Evolutionary conservation across 2,113 vertebrate species (phyloP).

Genomic region (Aramus guarauna): DNA sequence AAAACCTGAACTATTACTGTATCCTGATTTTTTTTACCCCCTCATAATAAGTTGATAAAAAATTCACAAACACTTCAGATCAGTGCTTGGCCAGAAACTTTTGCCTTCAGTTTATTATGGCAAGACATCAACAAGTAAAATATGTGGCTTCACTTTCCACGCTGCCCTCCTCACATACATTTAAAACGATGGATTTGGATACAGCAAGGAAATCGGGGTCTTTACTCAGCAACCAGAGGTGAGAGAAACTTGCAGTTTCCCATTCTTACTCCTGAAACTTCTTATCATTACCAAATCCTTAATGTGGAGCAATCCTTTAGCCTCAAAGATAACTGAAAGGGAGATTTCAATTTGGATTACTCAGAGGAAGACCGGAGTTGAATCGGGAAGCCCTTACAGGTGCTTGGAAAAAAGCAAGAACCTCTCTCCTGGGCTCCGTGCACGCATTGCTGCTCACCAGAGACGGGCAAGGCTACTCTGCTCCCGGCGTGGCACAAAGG

Average conservation of each 20-base stretch:
- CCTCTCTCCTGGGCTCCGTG: not conserved
- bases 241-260: not conserved
- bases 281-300: not conserved
- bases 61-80: not conserved
- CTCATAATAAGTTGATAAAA: not conserved
- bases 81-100: not conserved
- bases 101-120: not conserved
- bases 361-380: not conserved
- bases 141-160: not conserved
- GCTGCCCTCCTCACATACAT: not conserved
- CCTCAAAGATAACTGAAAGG: not conserved
- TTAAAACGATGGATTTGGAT: not conserved
- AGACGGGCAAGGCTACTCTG: not conserved
- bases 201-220: not conserved
- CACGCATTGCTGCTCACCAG: not conserved
- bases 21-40: not conserved
- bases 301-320: not conserved
- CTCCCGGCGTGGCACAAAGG: accelerated
- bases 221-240: not conserved
- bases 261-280: not conserved
- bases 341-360: not conserved
- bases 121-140: not conserved
- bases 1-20: not conserved
- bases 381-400: not conserved
- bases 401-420: not conserved